A percentile compares a stretch with the other conserved stretches of the same genome.
phyloP scores from a whole-genome alignment of 1,140 invertebrate genomes.

The Homalodisca vitripennis region DNA sequence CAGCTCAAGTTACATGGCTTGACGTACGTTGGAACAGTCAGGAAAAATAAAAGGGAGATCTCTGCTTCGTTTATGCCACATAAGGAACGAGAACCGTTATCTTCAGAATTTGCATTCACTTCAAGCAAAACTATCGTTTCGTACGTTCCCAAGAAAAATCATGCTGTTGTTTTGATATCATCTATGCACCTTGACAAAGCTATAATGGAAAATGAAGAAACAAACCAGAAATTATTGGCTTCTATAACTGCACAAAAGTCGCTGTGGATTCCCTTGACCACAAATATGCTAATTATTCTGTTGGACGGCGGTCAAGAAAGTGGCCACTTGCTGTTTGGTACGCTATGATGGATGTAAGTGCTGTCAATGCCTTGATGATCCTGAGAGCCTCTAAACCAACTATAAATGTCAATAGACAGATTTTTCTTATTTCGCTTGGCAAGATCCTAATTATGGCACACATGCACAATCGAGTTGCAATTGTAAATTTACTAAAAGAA shows the following conservation, averaged over 20 bases:
- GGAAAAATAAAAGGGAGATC: conserved; percentile 50
- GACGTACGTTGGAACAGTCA: conserved; percentile 49
- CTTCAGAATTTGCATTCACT: conserved; percentile 33
- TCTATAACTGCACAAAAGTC: conserved; percentile 43
- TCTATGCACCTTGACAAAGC: conserved; percentile 43
- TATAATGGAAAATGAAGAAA: conserved; percentile 26
- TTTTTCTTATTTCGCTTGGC: no score
- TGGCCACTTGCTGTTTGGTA: conserved; percentile 45
- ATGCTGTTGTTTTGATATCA: conserved; percentile 43
- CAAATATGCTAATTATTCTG: conserved; percentile 41
- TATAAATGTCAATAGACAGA: no score
- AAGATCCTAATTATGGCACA: no score
- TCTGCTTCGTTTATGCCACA: conserved; percentile 40
- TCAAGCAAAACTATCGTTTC: conserved; percentile 34
- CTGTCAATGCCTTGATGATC: neutral
- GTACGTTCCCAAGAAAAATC: conserved; percentile 37
- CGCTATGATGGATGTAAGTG: conserved; percentile 4
- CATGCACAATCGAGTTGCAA: no score
- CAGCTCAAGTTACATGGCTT: conserved; percentile 40
- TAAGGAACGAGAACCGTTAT: neutral
- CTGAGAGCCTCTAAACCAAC: no score
- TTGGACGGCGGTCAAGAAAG: conserved; percentile 38
- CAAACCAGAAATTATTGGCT: conserved; percentile 37
- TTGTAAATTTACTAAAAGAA: no score
- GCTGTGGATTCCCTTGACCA: conserved; percentile 44